Evolutionary conservation across 2,113 vertebrate genomes (phyloP).

Genomic region (Leiothrix lutea): DNA sequence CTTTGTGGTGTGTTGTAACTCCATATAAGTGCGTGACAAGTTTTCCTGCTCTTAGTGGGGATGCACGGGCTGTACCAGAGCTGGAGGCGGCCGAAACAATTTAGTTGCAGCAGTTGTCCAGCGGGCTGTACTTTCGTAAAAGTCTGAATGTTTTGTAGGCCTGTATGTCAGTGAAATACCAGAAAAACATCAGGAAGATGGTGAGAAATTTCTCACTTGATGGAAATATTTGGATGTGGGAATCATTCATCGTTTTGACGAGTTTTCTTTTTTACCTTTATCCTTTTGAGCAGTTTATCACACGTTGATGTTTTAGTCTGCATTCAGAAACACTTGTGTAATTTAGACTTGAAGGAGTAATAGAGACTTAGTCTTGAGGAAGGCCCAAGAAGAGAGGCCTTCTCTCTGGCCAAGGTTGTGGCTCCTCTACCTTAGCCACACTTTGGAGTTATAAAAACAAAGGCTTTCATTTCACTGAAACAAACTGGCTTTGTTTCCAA

Average conservation of each 20-base stretch:
- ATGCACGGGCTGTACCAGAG: not conserved
- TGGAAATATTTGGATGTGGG: not conserved
- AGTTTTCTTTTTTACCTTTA: not conserved
- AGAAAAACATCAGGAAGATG: not conserved
- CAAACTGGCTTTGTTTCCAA: not conserved
- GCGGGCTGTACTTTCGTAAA: not conserved
- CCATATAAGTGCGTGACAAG: not conserved
- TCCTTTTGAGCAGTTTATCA: not conserved
- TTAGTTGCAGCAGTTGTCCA: not conserved
- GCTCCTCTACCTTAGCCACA: not conserved
- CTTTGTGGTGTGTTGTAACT: not conserved
- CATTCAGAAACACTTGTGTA: not conserved
- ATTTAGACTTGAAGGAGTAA: not conserved
- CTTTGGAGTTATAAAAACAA: not conserved
- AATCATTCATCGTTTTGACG: rapidly evolving
- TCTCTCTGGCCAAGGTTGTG: not conserved
- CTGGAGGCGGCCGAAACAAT: not conserved
- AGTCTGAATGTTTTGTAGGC: not conserved
- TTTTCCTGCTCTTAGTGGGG: not conserved
- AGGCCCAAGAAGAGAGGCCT: not conserved
- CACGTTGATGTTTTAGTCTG: not conserved
- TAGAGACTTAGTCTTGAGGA: not conserved
- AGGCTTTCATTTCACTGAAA: not conserved
- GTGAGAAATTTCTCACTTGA: not conserved
- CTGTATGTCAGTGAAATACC: not conserved